Conservation (phyloP, 2,113 vertebrate species). For the Herpetotheres cachinnans region DNA sequence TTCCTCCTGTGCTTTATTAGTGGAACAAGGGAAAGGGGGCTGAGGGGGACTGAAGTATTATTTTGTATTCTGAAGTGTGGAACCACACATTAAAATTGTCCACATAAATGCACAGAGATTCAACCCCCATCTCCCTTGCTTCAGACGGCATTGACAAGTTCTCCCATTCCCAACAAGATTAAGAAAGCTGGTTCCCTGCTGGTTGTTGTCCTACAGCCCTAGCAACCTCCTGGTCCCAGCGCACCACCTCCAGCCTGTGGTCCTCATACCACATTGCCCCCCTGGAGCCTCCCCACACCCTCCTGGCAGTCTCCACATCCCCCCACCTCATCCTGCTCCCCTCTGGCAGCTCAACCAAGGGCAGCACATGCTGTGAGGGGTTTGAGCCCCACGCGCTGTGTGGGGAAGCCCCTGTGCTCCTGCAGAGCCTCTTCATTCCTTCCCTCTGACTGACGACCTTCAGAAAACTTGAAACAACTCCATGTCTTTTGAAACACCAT, state of each 20-base stretch:
- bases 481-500: neutral
- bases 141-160: neutral
- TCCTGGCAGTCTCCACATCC: neutral
- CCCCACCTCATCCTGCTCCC: neutral
- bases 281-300: neutral
- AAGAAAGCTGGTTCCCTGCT: neutral
- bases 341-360: neutral
- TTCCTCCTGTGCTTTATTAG: neutral
- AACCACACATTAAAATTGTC: neutral
- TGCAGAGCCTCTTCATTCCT: neutral
- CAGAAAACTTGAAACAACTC: neutral
- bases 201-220: neutral
- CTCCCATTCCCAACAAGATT: neutral
- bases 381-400: fast-evolving
- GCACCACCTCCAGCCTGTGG: neutral
- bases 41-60: neutral
- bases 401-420: neutral
- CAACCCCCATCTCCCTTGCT: neutral
- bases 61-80: neutral
- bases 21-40: neutral
- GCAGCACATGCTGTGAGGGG: neutral
- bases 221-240: neutral
- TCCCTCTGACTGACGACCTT: fast-evolving
- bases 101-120: neutral
- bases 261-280: too few species aligned